Evolutionary conservation across 2,797 vertebrate genomes (phyloP), one percentile per base, ranked within the genome.

Genomic region (Tenualosa ilisha): DNA sequence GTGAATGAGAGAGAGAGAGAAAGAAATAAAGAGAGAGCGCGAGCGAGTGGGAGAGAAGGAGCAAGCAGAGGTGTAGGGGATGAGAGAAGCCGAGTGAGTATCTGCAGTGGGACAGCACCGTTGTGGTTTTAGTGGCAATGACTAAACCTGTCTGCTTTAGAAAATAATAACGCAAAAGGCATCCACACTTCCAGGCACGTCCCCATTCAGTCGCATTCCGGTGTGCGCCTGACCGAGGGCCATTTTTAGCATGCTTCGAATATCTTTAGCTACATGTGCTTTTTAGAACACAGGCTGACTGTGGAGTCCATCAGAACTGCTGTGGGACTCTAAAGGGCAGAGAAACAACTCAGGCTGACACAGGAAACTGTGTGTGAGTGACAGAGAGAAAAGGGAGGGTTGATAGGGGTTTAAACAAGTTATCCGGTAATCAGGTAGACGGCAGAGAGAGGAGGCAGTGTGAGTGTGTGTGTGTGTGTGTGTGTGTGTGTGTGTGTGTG

Each of bases 91-190:
- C 22, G 51, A 81, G 26, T 72, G 31, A 72, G 65, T 72, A 88
- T 90, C 82, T 84, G n/a, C 87, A 83, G 65, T 54, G 85, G 86
- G 90, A 87, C 86, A 85, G 89, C 88, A 89, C 85, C 88, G 84
- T 49, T 85, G 86, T 84, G 88, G 85, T 88, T 90, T 90, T 37
- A 65, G 83, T 88, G 86, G 82, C 81, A 50, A 82, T 88, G 81
- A 88, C 83, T 82, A 65, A 86, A 82, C 86, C 79, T 81, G 84
- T 65, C 82, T 17, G 2, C 40, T 61, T 84, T 85, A 86, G 81
- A 40, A 24, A 72, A 84, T 83, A 87, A 86, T 83, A 51, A 8
- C 50, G 12, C 84, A 83, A 86, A 83, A 68, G 84, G 85, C 59
- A 72, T 65, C 40, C 59, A 72, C 82, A 85, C 68, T 54, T 26